A percentile compares a stretch with the other conserved stretches of the same genome.
phyloP scores from a whole-genome alignment of 64 coral and sea anemone genomes.

The Stylophora pistillata region DNA sequence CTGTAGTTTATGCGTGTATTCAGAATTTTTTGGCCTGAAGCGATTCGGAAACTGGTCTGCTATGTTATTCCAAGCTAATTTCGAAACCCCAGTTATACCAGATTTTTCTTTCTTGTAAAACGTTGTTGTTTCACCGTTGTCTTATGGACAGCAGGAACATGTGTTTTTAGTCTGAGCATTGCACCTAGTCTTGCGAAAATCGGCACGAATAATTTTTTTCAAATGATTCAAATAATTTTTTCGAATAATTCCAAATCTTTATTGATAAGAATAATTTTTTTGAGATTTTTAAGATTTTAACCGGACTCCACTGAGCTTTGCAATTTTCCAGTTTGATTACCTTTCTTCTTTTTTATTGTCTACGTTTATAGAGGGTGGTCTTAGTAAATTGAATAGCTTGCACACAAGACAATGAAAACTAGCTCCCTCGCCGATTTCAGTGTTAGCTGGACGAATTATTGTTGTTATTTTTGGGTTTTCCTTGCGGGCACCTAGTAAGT shows the following conservation, averaged over 20 bases:
- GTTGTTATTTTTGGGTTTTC: not conserved
- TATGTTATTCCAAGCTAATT: not conserved
- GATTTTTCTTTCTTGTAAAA: not conserved
- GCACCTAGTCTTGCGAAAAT: not conserved
- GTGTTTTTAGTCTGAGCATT: not conserved
- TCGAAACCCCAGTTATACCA: not conserved
- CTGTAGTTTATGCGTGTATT: no score
- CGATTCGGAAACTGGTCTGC: not conserved
- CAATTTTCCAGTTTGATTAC: not conserved
- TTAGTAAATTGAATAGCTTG: not conserved
- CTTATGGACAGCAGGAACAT: not conserved
- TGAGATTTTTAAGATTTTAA: not conserved
- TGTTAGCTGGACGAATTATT: not conserved
- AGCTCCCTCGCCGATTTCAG: not conserved
- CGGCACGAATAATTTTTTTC: not conserved
- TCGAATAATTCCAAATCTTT: no score
- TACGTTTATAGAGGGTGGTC: slow-evolving; percentile 5
- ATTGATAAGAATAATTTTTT: no score
- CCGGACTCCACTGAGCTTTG: not conserved
- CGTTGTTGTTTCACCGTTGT: not conserved
- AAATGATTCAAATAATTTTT: no score
- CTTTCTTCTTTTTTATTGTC: not conserved
- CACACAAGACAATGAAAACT: not conserved
- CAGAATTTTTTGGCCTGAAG: not conserved
- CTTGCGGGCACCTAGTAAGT: not conserved